Evolutionary conservation across 2,113 vertebrate species (phyloP), one percentile per base, ranked within the genome.

Genomic region (Neopipo cinnamomea): DNA sequence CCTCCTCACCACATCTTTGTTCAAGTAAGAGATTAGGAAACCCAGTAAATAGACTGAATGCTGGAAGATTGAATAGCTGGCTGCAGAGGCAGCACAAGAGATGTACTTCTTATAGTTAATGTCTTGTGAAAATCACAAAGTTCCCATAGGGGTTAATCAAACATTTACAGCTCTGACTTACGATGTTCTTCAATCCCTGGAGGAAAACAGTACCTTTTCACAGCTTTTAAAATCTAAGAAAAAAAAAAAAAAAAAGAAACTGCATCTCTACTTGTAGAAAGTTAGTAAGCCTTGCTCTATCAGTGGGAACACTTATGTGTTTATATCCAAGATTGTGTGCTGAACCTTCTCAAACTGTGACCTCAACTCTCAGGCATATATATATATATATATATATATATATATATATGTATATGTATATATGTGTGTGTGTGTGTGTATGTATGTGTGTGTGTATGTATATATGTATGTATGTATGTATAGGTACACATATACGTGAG

Each of bases 11-110:
- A 49, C 49, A 39, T 82, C 63, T 91, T 91, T 77, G 50, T 77
- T 95, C 49, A 53, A 78, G 58, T 87, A 74, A 76, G 71, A 85
- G 89, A 88, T 67, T 74, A 74, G 75, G 50, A 91, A 93, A 83
- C 50, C 79, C 6, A 67, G 62, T 77, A 67, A 70, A 62, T 59
- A 81, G 53, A 33, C 90, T 85, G 71, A 46, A 85, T 74, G 84
- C 53, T 71, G 82, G 75, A 55, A 50, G 50, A 70, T 11, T 76
- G 78, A 89, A 75, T 19, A 70, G 55, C 46, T 59, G 53, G 46
- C 63, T 96, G 74, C 58, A 88, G 78, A 71, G 3, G 56, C 39
- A 88, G 78, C 0, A 0, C 27, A n/a, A 67, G 37, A 66, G 42
- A 89, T 25, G 30, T 11, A 78, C 81, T 37, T 79, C 62, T 89